Percentiles rank a stretch among this genome's conserved stretches.
Evolutionary conservation across 2,113 vertebrate genomes (phyloP).

Genomic region (Cariama cristata): DNA sequence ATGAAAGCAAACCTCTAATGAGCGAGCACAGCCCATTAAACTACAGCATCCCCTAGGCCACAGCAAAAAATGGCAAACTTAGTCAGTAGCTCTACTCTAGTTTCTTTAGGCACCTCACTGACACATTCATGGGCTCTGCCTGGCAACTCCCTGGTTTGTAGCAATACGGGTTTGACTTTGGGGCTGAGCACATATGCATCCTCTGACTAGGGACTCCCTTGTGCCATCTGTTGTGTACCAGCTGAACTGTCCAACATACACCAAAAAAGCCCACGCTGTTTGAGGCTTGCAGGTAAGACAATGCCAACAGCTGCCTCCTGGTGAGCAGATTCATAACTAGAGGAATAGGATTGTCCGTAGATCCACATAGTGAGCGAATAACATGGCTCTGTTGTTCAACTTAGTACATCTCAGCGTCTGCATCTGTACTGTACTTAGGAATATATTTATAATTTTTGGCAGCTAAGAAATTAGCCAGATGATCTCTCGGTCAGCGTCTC

Average conservation of each 20-base stretch:
- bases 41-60: not conserved
- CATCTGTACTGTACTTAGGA: not conserved
- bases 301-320: not conserved
- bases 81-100: not conserved
- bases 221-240: constrained; percentile 14
- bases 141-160: not conserved
- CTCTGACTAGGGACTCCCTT: constrained; percentile 10
- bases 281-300: constrained; percentile 28
- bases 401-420: not conserved
- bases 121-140: not conserved
- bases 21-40: not conserved
- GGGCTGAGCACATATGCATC: not conserved
- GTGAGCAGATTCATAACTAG: constrained; percentile 4
- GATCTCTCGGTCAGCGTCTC: not conserved
- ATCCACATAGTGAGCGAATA: not conserved
- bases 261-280: not conserved
- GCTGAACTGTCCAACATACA: constrained; percentile 14
- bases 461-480: not conserved
- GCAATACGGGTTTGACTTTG: not conserved
- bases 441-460: not conserved
- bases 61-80: not conserved
- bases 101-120: not conserved
- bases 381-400: not conserved
- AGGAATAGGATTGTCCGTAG: not conserved
- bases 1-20: not conserved